Base-by-base conservation (phyloP, 2,113 vertebrate species). In the Apus apus region DNA sequence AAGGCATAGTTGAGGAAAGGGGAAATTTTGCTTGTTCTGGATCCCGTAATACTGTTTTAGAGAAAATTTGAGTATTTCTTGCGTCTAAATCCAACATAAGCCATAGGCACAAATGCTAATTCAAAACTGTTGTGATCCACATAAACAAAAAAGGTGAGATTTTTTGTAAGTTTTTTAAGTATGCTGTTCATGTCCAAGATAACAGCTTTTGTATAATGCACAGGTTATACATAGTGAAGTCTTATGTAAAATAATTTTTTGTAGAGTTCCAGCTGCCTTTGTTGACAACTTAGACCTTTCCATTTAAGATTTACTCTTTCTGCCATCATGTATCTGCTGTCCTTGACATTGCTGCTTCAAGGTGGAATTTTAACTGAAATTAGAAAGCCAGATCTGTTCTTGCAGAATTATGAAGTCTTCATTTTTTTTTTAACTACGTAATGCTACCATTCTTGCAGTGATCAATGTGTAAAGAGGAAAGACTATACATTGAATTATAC, bases 221-320 rank as follows among this genome's bases (percentile, higher is more conserved):
- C 14, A 8, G 5, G 50, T 90, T 62, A 32, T 50, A 34, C 79
- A 21, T 29, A 70, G 15, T 1, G 6, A 58, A 62, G 43, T 21
- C 4, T 30, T 79, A 10, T 0, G 3, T 71, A 43, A 78, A 79
- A 34, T 22, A 0, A 0, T 5, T 26, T 36, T 65, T 62, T 56
- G 32, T 84, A 23, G 8, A 25, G 18, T 74, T 93, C 17, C 17
- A 29, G 2, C 19, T 86, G 4, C 75, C 3, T 22, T 77, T 2
- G 2, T 30, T 62, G n/a, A 18, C 22, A 77, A 2, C 16, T 65
- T 77, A 21, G 30, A 57, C 7, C 17, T 34, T 45, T 80, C 10
- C 14, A 4, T 50, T 72, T 84, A 14, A 15, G 5, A 6, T 51
- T 53, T 65, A 53, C 4, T 58, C 6, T 12, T 83, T 71, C 11